phyloP scores from a whole-genome alignment of 2,113 vertebrate genomes.

The Eulacestoma nigropectus region DNA sequence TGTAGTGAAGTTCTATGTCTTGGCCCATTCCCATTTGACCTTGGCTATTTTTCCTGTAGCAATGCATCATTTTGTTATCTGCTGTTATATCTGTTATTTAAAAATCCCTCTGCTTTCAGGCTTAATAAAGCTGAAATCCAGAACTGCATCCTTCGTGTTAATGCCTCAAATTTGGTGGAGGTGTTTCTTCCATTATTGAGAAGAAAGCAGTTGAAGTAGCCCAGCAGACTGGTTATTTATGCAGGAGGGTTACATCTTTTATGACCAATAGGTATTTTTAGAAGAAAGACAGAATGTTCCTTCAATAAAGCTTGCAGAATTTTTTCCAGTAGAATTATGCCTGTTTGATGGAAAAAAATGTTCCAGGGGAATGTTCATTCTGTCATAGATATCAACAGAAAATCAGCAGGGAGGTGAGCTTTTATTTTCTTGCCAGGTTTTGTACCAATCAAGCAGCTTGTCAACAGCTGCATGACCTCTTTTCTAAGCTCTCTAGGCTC shows the following conservation, averaged over 20 bases:
- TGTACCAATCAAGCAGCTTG: not conserved
- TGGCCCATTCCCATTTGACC: not conserved
- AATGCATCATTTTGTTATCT: not conserved
- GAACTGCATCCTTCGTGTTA: not conserved
- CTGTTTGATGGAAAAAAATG: constrained; percentile 34
- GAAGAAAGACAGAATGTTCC: constrained; percentile 49
- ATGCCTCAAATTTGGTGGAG: not conserved
- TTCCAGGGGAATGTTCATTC: constrained; percentile 24
- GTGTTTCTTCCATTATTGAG: constrained; percentile 1
- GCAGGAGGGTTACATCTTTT: not conserved
- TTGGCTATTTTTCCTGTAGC: not conserved
- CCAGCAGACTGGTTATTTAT: not conserved
- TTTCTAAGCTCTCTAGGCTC: not conserved
- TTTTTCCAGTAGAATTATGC: not conserved
- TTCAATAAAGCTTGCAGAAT: not conserved
- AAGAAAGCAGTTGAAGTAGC: not conserved
- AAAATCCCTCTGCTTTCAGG: not conserved
- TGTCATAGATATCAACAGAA: constrained; percentile 33
- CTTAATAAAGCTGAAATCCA: not conserved
- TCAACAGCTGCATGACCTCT: constrained; percentile 10
- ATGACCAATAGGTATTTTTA: constrained; percentile 36
- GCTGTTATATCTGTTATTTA: not conserved
- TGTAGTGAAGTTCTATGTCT: not conserved
- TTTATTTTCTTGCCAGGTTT: constrained; percentile 21
- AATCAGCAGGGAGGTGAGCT: not conserved